phyloP scores from a whole-genome alignment of 2,888 invertebrate genomes.

The Hedychridium roseum region DNA sequence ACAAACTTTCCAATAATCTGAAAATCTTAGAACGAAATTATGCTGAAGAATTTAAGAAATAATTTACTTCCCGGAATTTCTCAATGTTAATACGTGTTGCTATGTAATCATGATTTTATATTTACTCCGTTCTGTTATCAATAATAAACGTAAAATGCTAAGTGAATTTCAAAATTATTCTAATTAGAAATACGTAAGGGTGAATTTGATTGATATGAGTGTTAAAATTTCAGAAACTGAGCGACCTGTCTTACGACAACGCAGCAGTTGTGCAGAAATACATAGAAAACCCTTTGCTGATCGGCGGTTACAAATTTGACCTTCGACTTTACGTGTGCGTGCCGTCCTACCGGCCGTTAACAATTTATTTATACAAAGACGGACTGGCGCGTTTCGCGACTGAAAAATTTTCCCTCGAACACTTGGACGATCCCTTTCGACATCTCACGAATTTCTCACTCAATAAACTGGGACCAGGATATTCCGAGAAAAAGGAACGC shows the following conservation, averaged over 20 bases:
- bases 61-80: too few species aligned
- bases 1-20: too few species aligned
- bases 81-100: too few species aligned
- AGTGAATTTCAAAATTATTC: background rate
- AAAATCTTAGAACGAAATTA: too few species aligned
- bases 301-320: constrained; percentile 94
- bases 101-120: too few species aligned
- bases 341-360: constrained; percentile 84
- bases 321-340: constrained; percentile 89
- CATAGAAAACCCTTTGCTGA: constrained; percentile 78
- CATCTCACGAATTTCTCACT: constrained; percentile 92
- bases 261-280: constrained; percentile 84
- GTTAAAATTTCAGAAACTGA: constrained; percentile 70
- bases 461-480: constrained; percentile 87
- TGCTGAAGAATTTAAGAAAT: too few species aligned
- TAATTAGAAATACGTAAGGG: background rate
- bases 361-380: constrained; percentile 88
- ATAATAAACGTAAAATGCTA: background rate
- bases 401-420: constrained; percentile 84
- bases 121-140: background rate
- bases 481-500: constrained; percentile 82
- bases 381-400: constrained; percentile 85
- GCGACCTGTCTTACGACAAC: constrained; percentile 79
- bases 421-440: constrained; percentile 83
- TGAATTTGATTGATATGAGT: background rate